Conservation (phyloP, 2,888 invertebrate species). For the Chrysolina americana region DNA sequence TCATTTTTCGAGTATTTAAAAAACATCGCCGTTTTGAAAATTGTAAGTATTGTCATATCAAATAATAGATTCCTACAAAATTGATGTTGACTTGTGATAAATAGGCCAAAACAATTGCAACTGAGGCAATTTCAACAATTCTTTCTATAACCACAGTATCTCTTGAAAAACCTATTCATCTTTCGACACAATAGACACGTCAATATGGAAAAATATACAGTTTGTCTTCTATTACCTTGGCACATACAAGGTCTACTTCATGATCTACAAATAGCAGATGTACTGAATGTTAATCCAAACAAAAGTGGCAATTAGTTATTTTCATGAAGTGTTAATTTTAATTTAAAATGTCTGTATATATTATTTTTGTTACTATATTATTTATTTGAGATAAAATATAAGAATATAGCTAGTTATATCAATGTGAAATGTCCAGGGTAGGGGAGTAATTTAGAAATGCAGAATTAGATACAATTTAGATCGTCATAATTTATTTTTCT, state of each 20-base stretch:
- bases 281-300: conserved; percentile 18
- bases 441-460: conserved; percentile 61
- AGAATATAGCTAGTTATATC: conserved; percentile 61
- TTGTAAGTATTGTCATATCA: too few species aligned
- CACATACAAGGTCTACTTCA: background rate
- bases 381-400: conserved; percentile 61
- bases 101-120: too few species aligned
- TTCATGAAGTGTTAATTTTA: conserved; percentile 50
- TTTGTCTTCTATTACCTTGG: too few species aligned
- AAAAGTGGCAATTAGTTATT: conserved; percentile 44
- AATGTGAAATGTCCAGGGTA: conserved; percentile 66
- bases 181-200: too few species aligned
- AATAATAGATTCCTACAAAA: too few species aligned
- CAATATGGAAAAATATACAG: too few species aligned
- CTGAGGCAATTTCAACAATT: too few species aligned
- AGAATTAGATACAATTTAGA: conserved; percentile 52
- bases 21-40: too few species aligned
- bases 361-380: conserved; percentile 56
- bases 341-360: conserved; percentile 57
- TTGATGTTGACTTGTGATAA: too few species aligned
- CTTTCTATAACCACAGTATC: too few species aligned
- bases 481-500: conserved; percentile 47
- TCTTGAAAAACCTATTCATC: too few species aligned
- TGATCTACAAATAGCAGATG: conserved; percentile 1
- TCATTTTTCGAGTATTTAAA: too few species aligned